Conservation (phyloP, 2,797 vertebrate species). For the Acanthornis magna region DNA sequence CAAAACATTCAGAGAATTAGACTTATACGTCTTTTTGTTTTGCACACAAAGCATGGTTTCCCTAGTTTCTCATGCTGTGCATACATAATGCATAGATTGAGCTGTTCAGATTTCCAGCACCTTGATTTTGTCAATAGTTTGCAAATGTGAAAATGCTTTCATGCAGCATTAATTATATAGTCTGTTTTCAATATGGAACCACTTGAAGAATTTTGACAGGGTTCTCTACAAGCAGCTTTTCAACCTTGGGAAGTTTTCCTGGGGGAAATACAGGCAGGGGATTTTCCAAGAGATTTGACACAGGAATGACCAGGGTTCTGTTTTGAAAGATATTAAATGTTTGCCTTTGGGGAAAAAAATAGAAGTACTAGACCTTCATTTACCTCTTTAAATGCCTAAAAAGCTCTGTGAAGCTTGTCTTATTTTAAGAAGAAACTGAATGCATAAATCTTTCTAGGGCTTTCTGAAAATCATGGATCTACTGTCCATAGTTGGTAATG, state of each 20-base stretch:
- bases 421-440: not conserved
- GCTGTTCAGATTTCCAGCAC: not conserved
- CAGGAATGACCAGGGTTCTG: not conserved
- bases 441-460: not conserved
- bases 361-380: not conserved
- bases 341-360: not conserved
- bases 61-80: not conserved
- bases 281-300: not conserved
- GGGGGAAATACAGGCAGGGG: not conserved
- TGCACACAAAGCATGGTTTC: not conserved
- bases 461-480: not conserved
- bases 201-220: not conserved
- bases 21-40: not conserved
- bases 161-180: not conserved
- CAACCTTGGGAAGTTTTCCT: not conserved
- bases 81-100: not conserved
- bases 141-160: not conserved
- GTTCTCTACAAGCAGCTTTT: not conserved
- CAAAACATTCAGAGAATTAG: not conserved
- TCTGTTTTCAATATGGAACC: not conserved
- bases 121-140: conserved; percentile 8
- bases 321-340: not conserved
- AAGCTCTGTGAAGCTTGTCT: not conserved
- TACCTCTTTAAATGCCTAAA: not conserved
- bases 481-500: not conserved